Evolutionary conservation across 2,113 vertebrate genomes (phyloP).

Genomic region (Tautogolabrus adspersus): DNA sequence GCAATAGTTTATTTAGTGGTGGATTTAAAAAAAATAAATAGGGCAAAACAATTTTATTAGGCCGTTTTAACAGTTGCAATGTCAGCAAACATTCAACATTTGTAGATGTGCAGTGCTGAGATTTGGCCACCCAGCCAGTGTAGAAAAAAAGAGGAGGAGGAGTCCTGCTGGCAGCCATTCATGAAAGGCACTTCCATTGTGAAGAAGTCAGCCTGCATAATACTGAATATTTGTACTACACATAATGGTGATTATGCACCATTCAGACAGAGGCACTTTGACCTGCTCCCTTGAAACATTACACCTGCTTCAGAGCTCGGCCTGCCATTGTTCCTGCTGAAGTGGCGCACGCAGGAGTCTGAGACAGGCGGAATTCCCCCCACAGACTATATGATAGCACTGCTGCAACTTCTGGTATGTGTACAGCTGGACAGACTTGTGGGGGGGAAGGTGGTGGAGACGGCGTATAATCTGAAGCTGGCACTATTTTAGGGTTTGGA

Average conservation of each 20-base stretch:
- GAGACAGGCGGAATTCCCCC: conserved; percentile 82
- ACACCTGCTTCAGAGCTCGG: conserved; percentile 76
- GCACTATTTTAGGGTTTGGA: conserved; percentile 82
- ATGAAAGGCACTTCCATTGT: conserved; percentile 73
- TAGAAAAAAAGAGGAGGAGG: conserved; percentile 46
- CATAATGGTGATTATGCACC: conserved; percentile 80
- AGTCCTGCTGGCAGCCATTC: conserved; percentile 71
- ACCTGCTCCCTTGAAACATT: conserved; percentile 81
- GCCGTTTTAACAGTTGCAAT: conserved; percentile 35
- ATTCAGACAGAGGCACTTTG: conserved; percentile 79
- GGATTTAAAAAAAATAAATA: too few relatives aligned
- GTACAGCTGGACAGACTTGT: conserved; percentile 75
- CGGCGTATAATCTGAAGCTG: conserved; percentile 76
- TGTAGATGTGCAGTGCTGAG: conserved; percentile 41
- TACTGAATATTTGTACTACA: conserved; percentile 79
- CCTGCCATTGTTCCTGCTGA: conserved; percentile 80
- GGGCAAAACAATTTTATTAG: conserved; percentile 18
- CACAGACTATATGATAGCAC: conserved; percentile 78
- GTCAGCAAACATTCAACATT: conserved; percentile 53
- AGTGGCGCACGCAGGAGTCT: conserved; percentile 79
- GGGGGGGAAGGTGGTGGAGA: conserved; percentile 20
- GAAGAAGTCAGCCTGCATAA: conserved; percentile 77
- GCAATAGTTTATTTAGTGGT: not conserved
- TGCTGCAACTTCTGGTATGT: conserved; percentile 77
- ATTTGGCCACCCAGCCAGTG: conserved; percentile 70